These are phyloP conservation scores for Ceratina japonica DNA, from an alignment of 1,140 invertebrate genomes.

Conservation along the genomic window DNA sequence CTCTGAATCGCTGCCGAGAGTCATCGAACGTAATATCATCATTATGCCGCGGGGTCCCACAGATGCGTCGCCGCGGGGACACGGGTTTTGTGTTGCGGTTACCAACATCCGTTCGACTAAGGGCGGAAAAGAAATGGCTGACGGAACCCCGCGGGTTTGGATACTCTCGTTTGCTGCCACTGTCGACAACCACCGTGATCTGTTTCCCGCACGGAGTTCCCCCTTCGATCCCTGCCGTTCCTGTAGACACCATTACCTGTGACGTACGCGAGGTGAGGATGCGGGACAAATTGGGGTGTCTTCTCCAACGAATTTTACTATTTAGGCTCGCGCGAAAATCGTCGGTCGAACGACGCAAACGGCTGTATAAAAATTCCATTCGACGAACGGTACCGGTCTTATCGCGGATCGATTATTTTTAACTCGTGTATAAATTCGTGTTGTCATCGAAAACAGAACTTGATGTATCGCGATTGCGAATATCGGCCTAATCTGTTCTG, in stretches of 20 bases:
- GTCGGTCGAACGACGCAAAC: too few relatives aligned
- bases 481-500: too few relatives aligned
- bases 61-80: conserved; percentile 44
- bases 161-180: conserved; percentile 34
- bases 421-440: too few relatives aligned
- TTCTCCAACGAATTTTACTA: background rate
- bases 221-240: background rate
- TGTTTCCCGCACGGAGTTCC: conserved; percentile 23
- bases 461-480: too few relatives aligned
- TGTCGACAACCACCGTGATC: conserved; percentile 61
- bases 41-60: conserved; percentile 53
- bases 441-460: too few relatives aligned
- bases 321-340: too few relatives aligned
- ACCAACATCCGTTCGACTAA: conserved; percentile 18
- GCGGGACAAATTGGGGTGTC: conserved; percentile 9
- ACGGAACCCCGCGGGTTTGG: conserved; percentile 34
- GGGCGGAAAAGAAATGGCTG: conserved; percentile 22
- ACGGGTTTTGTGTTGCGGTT: conserved; percentile 57
- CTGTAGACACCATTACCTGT: conserved; percentile 1
- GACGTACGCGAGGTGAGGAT: background rate
- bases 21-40: conserved; percentile 57
- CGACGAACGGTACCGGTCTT: too few relatives aligned
- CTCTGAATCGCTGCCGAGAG: conserved; percentile 35
- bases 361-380: too few relatives aligned
- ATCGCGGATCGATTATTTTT: too few relatives aligned